phyloP scores from a whole-genome alignment of 2,797 vertebrate genomes.

The Momotus momota region DNA sequence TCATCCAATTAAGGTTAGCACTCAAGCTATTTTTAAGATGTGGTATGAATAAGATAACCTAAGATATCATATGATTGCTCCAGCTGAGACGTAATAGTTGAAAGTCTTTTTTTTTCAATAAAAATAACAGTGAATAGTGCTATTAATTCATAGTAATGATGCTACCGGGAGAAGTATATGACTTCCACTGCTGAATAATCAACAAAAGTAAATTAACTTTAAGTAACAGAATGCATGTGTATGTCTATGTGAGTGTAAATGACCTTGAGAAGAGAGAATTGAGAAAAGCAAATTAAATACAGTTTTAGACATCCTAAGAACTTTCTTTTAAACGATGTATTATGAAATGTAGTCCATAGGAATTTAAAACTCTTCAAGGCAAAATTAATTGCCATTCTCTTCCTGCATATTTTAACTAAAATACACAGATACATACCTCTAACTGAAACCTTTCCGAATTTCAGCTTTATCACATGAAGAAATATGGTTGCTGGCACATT shows the following conservation, averaged over 20 bases:
- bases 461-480: background rate
- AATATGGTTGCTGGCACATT: background rate
- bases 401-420: background rate
- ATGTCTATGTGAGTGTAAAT: background rate
- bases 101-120: conserved; percentile 51
- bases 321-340: background rate
- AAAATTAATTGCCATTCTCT: background rate
- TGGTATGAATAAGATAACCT: conserved; percentile 22
- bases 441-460: background rate
- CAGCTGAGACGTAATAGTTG: conserved; percentile 36
- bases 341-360: background rate
- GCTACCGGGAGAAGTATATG: conserved; percentile 23
- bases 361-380: background rate
- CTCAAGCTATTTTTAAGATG: conserved; percentile 52
- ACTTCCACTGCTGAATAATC: conserved; percentile 53
- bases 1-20: conserved; percentile 37
- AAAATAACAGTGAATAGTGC: conserved; percentile 40
- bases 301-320: background rate
- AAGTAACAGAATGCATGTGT: background rate
- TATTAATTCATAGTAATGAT: conserved; percentile 53
- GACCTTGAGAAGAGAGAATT: conserved; percentile 31
- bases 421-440: background rate
- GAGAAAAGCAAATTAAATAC: conserved; percentile 17
- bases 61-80: conserved; percentile 30
- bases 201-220: conserved; percentile 54